Conservation (phyloP, 1,140 invertebrate genomes). For the Bombus superbus region DNA sequence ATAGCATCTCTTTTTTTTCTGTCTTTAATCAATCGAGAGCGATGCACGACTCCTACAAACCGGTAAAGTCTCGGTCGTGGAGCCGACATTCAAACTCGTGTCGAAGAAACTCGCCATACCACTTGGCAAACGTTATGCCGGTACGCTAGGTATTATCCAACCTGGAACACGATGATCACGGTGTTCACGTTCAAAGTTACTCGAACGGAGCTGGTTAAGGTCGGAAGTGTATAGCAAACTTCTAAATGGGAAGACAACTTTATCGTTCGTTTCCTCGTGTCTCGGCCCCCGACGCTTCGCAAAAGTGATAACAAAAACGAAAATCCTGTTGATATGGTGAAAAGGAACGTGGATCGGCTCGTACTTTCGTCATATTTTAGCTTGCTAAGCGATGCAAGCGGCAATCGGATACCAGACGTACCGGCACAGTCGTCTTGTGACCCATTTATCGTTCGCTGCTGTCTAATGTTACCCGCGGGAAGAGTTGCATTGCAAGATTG, state of each 20-base stretch:
- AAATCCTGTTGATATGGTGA: neutral
- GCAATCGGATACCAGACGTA: slow-evolving; percentile 66
- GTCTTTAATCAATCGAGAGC: neutral
- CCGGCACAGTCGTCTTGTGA: slow-evolving; percentile 64
- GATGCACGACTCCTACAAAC: slow-evolving; percentile 7
- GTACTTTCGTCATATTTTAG: slow-evolving; percentile 56
- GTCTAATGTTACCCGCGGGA: slow-evolving; percentile 65
- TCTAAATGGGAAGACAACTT: neutral
- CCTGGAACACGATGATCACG: slow-evolving; percentile 35
- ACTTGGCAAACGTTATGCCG: neutral
- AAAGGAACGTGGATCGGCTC: neutral
- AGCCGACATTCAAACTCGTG: slow-evolving; percentile 31
- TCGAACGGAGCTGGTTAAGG: slow-evolving; percentile 27
- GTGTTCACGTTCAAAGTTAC: slow-evolving; percentile 23
- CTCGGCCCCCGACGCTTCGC: no score
- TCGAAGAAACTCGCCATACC: slow-evolving; percentile 3
- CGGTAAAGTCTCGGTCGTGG: slow-evolving; percentile 21
- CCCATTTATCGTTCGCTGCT: slow-evolving; percentile 71
- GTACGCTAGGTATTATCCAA: slow-evolving; percentile 3
- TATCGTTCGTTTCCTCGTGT: neutral
- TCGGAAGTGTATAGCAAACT: neutral
- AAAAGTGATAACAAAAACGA: neutral
- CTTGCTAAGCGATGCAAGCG: slow-evolving; percentile 55
- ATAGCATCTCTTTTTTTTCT: neutral
- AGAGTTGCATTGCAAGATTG: slow-evolving; percentile 56